Evolutionary conservation across 2,888 invertebrate species (phyloP).

Genomic region (Elgonia sp.): DNA sequence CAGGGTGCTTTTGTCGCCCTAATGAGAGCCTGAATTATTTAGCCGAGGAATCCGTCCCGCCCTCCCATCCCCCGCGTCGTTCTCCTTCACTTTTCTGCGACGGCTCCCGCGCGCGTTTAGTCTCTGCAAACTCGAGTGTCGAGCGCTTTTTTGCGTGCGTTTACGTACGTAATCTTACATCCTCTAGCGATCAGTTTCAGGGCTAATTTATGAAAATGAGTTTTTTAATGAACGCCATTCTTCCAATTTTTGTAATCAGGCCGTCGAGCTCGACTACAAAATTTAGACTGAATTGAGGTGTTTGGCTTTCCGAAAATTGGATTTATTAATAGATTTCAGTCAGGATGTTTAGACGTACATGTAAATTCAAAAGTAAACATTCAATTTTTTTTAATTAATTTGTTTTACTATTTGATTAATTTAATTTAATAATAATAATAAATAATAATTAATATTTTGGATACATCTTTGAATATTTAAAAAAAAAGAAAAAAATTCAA

Average conservation of each 20-base stretch:
- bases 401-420: too few species aligned
- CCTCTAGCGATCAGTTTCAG: slow-evolving; percentile 72
- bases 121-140: slow-evolving; percentile 72
- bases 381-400: too few species aligned
- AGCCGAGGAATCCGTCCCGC: too few species aligned
- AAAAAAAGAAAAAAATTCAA: too few species aligned
- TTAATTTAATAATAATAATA: too few species aligned
- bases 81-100: slow-evolving; percentile 67
- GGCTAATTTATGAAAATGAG: slow-evolving; percentile 74
- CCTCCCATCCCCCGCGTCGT: slow-evolving; percentile 39
- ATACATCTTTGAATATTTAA: too few species aligned
- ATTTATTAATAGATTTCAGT: background rate
- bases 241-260: slow-evolving; percentile 72
- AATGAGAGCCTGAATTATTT: too few species aligned
- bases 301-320: background rate
- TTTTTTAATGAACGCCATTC: slow-evolving; percentile 74
- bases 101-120: slow-evolving; percentile 50
- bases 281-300: slow-evolving; percentile 14
- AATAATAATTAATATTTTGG: too few species aligned
- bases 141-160: slow-evolving; percentile 72
- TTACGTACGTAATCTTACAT: slow-evolving; percentile 75
- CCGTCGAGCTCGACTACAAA: slow-evolving; percentile 52
- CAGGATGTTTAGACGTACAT: background rate
- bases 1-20: slow-evolving; percentile 75
- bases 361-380: background rate